A percentile compares a stretch with the other conserved stretches of the same genome.
These are phyloP conservation scores for Stenodera caucasica DNA, from an alignment of 2,888 invertebrate species.

Conservation along the genomic window DNA sequence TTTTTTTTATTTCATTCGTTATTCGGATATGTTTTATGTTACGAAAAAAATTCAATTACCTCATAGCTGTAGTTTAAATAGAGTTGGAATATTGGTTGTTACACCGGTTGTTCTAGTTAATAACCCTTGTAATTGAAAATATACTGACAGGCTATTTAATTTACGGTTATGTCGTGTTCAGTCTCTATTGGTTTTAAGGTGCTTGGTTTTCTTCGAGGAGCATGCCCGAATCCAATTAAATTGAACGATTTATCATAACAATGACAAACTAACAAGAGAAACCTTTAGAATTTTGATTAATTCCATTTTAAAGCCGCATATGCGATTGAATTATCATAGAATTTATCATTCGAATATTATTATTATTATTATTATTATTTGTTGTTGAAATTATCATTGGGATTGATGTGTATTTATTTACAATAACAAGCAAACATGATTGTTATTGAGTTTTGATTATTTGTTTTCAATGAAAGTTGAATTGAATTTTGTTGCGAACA, in stretches of 20 bases:
- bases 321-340: too few relatives aligned
- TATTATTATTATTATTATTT: too few relatives aligned
- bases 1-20: too few relatives aligned
- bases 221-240: not conserved
- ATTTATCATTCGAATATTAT: too few relatives aligned
- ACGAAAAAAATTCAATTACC: not conserved
- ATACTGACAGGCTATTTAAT: constrained; percentile 33
- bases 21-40: too few relatives aligned
- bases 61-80: not conserved
- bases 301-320: not conserved
- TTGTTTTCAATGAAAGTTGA: not conserved
- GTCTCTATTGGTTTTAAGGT: constrained; percentile 20
- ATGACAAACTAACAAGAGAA: not conserved
- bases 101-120: constrained; percentile 30
- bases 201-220: constrained; percentile 1
- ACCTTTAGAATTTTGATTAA: not conserved
- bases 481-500: not conserved
- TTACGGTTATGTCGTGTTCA: constrained; percentile 27
- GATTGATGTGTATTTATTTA: too few relatives aligned
- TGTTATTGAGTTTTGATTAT: too few relatives aligned
- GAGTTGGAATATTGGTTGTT: constrained; percentile 22
- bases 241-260: not conserved
- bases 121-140: constrained; percentile 35
- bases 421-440: too few relatives aligned
- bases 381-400: too few relatives aligned